Evolutionary conservation across 1,140 invertebrate species (phyloP).

Genomic region (Tribolium castaneum): DNA sequence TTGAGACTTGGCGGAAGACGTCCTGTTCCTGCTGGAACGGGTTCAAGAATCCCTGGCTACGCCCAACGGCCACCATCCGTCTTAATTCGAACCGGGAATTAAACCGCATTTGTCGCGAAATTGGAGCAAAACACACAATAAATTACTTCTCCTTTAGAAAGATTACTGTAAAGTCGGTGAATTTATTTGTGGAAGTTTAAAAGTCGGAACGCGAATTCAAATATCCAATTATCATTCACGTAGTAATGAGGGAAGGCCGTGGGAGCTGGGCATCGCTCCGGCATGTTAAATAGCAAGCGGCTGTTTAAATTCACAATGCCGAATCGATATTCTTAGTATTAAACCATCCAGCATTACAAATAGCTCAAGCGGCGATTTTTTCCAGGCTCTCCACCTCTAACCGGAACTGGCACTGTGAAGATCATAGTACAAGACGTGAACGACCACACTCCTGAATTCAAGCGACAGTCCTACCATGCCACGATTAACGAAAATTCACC

Average conservation of each 20-base stretch:
- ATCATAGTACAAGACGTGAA: slow-evolving; percentile 94
- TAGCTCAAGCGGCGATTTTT: slow-evolving; percentile 49
- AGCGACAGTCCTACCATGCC: slow-evolving; percentile 80
- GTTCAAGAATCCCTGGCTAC: slow-evolving; percentile 46
- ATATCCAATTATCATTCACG: slow-evolving; percentile 44
- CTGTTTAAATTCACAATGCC: slow-evolving; percentile 32
- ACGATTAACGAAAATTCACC: slow-evolving; percentile 82
- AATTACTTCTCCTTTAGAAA: too few species aligned
- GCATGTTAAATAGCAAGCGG: slow-evolving; percentile 38
- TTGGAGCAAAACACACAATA: too few species aligned
- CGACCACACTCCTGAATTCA: slow-evolving; percentile 90
- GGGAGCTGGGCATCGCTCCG: slow-evolving; percentile 34
- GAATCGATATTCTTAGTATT: slow-evolving; percentile 26
- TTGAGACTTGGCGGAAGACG: neutral
- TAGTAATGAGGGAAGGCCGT: slow-evolving; percentile 37
- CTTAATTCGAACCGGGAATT: slow-evolving; percentile 51
- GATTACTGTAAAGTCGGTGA: too few species aligned
- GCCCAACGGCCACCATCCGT: slow-evolving; percentile 47
- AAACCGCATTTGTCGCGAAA: slow-evolving; percentile 48
- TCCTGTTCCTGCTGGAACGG: slow-evolving; percentile 37
- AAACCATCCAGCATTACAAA: slow-evolving; percentile 18
- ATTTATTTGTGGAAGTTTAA: too few species aligned
- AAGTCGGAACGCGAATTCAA: neutral
- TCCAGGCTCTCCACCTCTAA: slow-evolving; percentile 87
- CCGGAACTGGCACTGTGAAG: slow-evolving; percentile 86